Percentiles rank a stretch among this genome's conserved stretches.
These are phyloP conservation scores for Periparus ater DNA, from an alignment of 2,797 vertebrate genomes.

Conservation along the genomic window DNA sequence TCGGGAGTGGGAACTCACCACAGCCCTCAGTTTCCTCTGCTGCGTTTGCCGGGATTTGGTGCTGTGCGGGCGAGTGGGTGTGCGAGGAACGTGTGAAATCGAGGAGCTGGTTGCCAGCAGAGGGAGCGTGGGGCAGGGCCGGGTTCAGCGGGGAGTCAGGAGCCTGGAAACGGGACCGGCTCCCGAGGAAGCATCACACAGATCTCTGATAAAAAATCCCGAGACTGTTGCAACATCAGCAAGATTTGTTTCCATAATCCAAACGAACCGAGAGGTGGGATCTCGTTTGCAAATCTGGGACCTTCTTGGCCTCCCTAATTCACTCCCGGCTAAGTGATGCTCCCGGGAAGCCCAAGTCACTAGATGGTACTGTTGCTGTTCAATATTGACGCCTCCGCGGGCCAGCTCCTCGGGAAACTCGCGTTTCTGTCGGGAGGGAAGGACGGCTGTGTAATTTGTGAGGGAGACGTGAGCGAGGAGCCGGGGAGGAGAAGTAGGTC, in stretches of 20 bases:
- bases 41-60: not conserved
- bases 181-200: not conserved
- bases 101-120: not conserved
- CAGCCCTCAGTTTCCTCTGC: not conserved
- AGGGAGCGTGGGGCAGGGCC: constrained; percentile 43
- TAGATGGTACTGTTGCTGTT: constrained; percentile 58
- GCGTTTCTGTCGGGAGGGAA: not conserved
- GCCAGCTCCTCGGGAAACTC: not conserved
- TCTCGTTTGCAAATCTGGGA: not conserved
- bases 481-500: constrained; percentile 39
- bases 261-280: not conserved
- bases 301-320: not conserved
- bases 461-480: not conserved
- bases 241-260: not conserved
- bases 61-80: not conserved
- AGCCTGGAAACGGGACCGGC: not conserved
- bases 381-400: not conserved
- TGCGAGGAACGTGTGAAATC: not conserved
- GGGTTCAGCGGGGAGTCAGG: not conserved
- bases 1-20: not conserved
- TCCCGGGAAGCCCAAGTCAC: not conserved
- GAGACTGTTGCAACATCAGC: not conserved
- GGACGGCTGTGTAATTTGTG: not conserved
- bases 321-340: not conserved
- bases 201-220: not conserved